Base-by-base conservation (phyloP, 2,888 invertebrate genomes). In the Dynastes maya region DNA sequence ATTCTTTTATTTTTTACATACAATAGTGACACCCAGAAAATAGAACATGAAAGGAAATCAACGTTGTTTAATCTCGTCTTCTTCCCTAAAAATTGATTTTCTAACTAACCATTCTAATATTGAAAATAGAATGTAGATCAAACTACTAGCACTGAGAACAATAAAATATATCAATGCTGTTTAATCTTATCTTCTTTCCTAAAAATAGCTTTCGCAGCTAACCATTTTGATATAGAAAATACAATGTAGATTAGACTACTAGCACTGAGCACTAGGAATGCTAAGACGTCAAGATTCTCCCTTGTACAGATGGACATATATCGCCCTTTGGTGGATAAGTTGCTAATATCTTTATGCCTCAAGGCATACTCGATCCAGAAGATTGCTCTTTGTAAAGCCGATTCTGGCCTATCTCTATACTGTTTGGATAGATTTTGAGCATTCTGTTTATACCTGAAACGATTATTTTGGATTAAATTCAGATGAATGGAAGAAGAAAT, bases 311-410 rank as follows among this genome's bases (percentile, higher is more conserved):
- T 40, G 1, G 79, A 45, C 77, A 83, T 80, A 70, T 81, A 76
- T 74, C 80, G 76, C 8, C 80, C 72, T 8, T 79, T 76, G 1
- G 80, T 37, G 29, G 80, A 64, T 45, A 83, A 80, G 65, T 82
- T 80, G 55, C 81, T 76, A 3, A 80, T 80, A 27, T 77, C 80
- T 76, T 77, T 78, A 58, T 83, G 79, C 53, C 83, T 80, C n/a
- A 82, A 32, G 5, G 80, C 75, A 29, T 83, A 82, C 70, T 83
- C 83, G 16, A 82, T 79, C 83, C 83, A 83, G 79, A 80, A 83
- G 8, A 83, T 76, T 6, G 81, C 83, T 64, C 79, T 71, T 27
- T 81, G 78, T 13, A 83, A 49, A 1, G 85, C 81, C 2, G 82
- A 78, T 16, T 82, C 76, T 11, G 80, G 80, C 64, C 80, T 79